Evolutionary conservation across 2,113 vertebrate genomes (phyloP).

Genomic region (Pseudois nayaur): DNA sequence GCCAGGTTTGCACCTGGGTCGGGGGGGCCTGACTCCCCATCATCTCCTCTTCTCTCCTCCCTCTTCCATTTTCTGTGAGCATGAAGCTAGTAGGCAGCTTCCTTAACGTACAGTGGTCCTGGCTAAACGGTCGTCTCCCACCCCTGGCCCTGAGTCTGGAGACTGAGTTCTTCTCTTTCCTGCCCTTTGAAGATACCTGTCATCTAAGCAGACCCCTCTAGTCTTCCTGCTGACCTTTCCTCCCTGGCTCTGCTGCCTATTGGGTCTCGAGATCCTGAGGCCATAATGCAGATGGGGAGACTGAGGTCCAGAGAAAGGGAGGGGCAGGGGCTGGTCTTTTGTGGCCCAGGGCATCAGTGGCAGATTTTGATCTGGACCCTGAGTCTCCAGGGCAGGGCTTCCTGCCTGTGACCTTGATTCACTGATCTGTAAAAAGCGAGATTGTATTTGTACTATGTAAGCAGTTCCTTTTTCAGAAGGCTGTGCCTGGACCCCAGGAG

Average conservation of each 20-base stretch:
- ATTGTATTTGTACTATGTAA: not conserved
- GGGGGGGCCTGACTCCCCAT: not conserved
- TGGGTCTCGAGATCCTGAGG: not conserved
- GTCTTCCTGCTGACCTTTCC: not conserved
- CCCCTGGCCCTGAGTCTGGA: not conserved
- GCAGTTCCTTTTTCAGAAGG: not conserved
- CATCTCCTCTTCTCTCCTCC: not conserved
- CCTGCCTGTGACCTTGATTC: not conserved
- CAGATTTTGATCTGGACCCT: not conserved
- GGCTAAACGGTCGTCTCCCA: too few relatives aligned
- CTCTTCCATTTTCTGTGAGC: not conserved
- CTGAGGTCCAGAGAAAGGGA: not conserved
- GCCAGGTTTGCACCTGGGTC: not conserved
- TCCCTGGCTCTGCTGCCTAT: not conserved
- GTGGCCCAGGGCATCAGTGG: not conserved
- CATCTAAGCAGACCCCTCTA: not conserved
- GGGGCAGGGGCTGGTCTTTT: not conserved
- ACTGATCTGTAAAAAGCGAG: not conserved
- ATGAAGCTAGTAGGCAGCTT: not conserved
- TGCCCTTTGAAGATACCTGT: not conserved
- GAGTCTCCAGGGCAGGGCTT: not conserved
- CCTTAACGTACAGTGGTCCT: accelerated
- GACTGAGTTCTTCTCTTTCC: not conserved
- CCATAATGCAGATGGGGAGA: not conserved
- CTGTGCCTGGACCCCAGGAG: not conserved